Evolutionary conservation across 2,113 vertebrate genomes (phyloP).

Genomic region (Chionis minor): DNA sequence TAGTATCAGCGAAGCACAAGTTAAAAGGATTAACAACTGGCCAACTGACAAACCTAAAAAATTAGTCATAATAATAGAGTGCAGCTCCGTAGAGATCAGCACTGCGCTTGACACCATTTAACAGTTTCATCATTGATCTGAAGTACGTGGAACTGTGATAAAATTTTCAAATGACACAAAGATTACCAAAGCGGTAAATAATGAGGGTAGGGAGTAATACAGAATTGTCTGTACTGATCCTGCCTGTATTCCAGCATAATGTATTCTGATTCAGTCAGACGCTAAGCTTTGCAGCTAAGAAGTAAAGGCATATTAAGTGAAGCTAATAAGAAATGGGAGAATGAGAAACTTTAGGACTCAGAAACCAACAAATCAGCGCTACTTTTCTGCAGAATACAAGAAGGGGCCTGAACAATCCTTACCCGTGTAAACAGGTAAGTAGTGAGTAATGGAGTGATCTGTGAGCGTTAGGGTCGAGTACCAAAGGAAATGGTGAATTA

Average conservation of each 20-base stretch:
- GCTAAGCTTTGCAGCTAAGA: not conserved
- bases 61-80: slow-evolving; percentile 46
- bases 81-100: slow-evolving; percentile 18
- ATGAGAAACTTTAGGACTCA: not conserved
- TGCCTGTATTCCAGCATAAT: not conserved
- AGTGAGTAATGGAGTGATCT: not conserved
- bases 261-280: not conserved
- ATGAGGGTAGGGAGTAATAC: not conserved
- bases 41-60: slow-evolving; percentile 47
- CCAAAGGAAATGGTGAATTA: not conserved
- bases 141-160: not conserved
- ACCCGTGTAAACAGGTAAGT: not conserved
- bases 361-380: not conserved
- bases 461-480: not conserved
- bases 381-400: not conserved
- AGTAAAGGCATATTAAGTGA: not conserved
- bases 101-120: slow-evolving; percentile 47
- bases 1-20: slow-evolving; percentile 2
- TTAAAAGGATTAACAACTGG: slow-evolving; percentile 42
- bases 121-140: slow-evolving; percentile 32
- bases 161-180: slow-evolving; percentile 36
- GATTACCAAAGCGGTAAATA: slow-evolving; percentile 26
- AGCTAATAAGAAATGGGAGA: not conserved
- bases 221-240: not conserved
- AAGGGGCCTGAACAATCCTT: not conserved